Conservation (phyloP, 1,140 invertebrate genomes). For the Chironomus tepperi region DNA sequence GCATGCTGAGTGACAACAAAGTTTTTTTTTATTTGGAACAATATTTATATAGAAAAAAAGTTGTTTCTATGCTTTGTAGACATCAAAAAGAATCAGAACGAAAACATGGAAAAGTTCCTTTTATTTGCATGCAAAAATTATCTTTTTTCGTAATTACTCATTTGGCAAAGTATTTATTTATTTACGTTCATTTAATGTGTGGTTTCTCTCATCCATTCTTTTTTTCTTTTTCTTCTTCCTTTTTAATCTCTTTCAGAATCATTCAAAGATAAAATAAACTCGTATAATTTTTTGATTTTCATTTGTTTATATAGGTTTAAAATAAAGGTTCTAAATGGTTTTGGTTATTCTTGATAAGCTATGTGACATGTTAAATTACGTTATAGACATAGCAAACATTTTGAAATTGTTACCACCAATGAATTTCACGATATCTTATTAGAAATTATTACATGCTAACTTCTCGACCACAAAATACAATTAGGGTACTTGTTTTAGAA, state of each 20-base stretch:
- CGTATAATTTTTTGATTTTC: too few relatives aligned
- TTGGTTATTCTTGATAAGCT: too few relatives aligned
- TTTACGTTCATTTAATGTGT: constrained; percentile 14
- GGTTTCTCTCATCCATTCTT: not conserved
- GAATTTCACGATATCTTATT: too few relatives aligned
- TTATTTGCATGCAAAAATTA: constrained; percentile 9
- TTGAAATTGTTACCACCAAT: too few relatives aligned
- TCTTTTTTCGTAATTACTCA: not conserved
- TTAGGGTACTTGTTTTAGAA: too few relatives aligned
- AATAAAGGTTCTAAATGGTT: too few relatives aligned
- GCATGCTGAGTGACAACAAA: not conserved
- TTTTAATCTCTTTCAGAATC: not conserved
- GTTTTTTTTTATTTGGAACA: too few relatives aligned
- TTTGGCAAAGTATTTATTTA: constrained; percentile 14
- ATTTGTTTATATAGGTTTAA: too few relatives aligned
- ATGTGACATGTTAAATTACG: too few relatives aligned
- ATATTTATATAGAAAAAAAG: not conserved
- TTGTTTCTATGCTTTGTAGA: not conserved
- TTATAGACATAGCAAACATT: too few relatives aligned
- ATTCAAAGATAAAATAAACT: not conserved
- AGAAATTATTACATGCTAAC: too few relatives aligned
- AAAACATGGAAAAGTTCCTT: not conserved
- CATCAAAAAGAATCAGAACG: not conserved
- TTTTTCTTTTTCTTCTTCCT: not conserved
- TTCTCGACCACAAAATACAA: too few relatives aligned